Conservation (phyloP, 2,888 invertebrate genomes). For the Boloria selene region DNA sequence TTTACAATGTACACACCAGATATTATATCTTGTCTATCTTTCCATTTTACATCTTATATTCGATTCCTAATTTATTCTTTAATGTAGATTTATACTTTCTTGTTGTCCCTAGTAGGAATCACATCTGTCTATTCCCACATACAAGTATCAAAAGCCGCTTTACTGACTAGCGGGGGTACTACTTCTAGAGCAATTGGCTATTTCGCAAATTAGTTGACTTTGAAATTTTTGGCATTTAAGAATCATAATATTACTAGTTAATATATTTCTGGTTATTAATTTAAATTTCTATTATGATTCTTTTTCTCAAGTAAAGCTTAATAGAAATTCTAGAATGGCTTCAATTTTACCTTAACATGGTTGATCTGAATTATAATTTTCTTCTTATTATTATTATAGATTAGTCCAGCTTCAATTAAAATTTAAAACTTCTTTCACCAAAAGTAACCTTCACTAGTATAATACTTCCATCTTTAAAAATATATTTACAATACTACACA, state of each 20-base stretch:
- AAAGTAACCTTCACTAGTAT: neutral
- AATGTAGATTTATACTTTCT: slow-evolving; percentile 15
- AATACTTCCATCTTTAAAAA: neutral
- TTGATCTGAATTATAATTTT: slow-evolving; percentile 20
- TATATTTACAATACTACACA: slow-evolving; percentile 19
- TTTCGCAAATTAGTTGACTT: slow-evolving; percentile 23
- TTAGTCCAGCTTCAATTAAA: slow-evolving; percentile 12
- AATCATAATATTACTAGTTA: slow-evolving; percentile 11
- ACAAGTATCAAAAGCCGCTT: slow-evolving; percentile 60
- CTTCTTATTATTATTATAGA: slow-evolving; percentile 21
- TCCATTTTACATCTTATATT: slow-evolving; percentile 1
- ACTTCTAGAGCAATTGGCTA: slow-evolving; percentile 23
- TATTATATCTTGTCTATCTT: slow-evolving; percentile 4
- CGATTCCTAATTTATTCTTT: neutral
- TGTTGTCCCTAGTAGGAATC: slow-evolving; percentile 12
- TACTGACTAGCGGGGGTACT: slow-evolving; percentile 64
- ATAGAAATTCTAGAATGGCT: slow-evolving; percentile 33
- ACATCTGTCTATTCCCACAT: slow-evolving; percentile 33
- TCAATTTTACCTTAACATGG: slow-evolving; percentile 21
- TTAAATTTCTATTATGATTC: slow-evolving; percentile 5
- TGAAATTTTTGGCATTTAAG: slow-evolving; percentile 17
- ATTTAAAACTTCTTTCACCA: neutral
- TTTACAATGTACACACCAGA: slow-evolving; percentile 12
- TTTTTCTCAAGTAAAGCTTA: slow-evolving; percentile 23
- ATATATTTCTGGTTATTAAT: neutral